Evolutionary conservation across 2,888 invertebrate species (phyloP).

Genomic region (Drosophila affinis): DNA sequence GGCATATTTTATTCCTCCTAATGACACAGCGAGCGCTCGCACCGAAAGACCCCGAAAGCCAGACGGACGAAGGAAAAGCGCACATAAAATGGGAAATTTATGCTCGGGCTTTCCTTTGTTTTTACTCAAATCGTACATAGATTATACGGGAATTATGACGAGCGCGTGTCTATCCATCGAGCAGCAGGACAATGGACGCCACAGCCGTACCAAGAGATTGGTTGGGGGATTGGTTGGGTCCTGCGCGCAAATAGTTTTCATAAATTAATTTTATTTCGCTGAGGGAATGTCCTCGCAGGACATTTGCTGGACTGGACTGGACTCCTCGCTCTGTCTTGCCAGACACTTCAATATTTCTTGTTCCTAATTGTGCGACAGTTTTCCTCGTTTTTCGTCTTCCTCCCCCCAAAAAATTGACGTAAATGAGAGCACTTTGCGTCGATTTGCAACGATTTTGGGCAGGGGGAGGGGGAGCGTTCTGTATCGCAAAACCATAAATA

Average conservation of each 20-base stretch:
- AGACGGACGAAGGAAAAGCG: constrained; percentile 63
- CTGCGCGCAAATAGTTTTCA: constrained; percentile 77
- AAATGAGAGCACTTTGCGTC: constrained; percentile 76
- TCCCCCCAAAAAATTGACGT: constrained; percentile 62
- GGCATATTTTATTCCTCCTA: constrained; percentile 80
- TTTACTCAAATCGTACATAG: constrained; percentile 81
- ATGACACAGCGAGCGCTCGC: constrained; percentile 68
- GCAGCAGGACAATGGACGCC: constrained; percentile 67
- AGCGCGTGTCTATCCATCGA: constrained; percentile 77
- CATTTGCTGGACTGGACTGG: background rate
- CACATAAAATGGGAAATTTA: constrained; percentile 81
- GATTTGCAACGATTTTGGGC: constrained; percentile 69
- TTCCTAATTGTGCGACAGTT: constrained; percentile 71
- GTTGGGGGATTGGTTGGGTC: constrained; percentile 21
- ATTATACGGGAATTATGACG: constrained; percentile 80
- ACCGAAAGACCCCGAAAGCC: constrained; percentile 37
- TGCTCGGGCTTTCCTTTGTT: constrained; percentile 72
- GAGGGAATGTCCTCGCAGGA: background rate
- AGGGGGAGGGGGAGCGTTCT: constrained; percentile 8
- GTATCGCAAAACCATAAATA: constrained; percentile 71
- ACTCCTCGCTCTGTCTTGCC: constrained; percentile 23
- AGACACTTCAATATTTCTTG: constrained; percentile 69
- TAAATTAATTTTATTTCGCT: constrained; percentile 79
- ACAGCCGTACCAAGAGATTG: background rate
- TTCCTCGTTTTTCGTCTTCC: constrained; percentile 45